phyloP scores from a whole-genome alignment of 2,888 invertebrate genomes.

The Theristus sp. region DNA sequence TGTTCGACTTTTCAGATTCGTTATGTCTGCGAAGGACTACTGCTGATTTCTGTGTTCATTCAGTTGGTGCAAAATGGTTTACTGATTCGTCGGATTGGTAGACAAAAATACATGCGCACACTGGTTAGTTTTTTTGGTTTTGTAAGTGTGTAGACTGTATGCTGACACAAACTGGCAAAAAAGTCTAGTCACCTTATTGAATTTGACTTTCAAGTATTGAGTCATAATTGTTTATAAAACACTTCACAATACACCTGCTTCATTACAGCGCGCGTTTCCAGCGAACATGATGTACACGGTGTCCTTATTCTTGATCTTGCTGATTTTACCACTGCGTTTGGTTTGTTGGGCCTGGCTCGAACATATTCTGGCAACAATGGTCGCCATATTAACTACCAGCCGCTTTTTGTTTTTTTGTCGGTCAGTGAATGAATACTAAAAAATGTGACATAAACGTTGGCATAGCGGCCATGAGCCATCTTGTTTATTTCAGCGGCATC shows the following conservation, averaged over 20 bases:
- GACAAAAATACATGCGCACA: conserved; percentile 5
- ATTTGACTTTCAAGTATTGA: too few species aligned
- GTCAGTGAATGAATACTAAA: too few species aligned
- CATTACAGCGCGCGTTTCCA: conserved; percentile 59
- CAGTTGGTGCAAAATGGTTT: conserved; percentile 16
- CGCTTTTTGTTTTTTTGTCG: conserved; percentile 58
- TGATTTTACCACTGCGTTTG: conserved; percentile 61
- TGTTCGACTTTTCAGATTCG: neutral
- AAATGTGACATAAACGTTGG: neutral
- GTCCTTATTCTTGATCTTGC: conserved; percentile 69
- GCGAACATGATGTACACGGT: conserved; percentile 80
- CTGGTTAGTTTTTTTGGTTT: neutral
- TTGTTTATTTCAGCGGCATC: conserved; percentile 53
- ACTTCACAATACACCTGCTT: neutral
- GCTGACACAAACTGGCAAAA: too few species aligned
- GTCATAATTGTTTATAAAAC: neutral
- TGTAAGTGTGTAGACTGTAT: too few species aligned
- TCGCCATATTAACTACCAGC: conserved; percentile 83
- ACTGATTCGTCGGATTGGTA: conserved; percentile 19
- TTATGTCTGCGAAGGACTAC: conserved; percentile 12
- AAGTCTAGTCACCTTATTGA: too few species aligned
- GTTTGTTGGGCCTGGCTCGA: conserved; percentile 67
- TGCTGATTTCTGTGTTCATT: conserved; percentile 13
- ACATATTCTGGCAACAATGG: conserved; percentile 72
- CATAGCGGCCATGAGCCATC: too few species aligned